Evolutionary conservation across 2,888 invertebrate genomes (phyloP).

Genomic region (Eupithecia subfuscata): DNA sequence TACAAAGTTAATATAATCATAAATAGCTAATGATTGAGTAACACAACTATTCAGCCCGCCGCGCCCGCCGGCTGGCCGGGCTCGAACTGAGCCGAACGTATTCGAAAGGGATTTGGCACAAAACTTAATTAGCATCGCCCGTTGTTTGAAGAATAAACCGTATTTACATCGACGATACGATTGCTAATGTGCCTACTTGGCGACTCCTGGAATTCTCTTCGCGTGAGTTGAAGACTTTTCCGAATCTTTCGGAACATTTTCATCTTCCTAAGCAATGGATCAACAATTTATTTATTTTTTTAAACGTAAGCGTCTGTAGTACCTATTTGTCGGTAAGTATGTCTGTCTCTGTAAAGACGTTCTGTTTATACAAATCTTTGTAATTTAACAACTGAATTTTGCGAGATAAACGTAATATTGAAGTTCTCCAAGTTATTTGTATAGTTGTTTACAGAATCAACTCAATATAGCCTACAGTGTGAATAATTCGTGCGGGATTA

Average conservation of each 20-base stretch:
- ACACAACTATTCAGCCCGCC: neutral
- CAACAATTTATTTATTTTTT: no score
- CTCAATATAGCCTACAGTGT: slow-evolving; percentile 13
- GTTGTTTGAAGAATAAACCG: slow-evolving; percentile 6
- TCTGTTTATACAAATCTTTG: slow-evolving; percentile 23
- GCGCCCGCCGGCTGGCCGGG: neutral
- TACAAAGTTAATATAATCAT: neutral
- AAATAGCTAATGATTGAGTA: neutral
- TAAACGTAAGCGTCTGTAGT: neutral
- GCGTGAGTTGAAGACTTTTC: neutral
- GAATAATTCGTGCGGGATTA: slow-evolving; percentile 6
- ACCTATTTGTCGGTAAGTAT: neutral
- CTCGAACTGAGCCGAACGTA: slow-evolving; percentile 19
- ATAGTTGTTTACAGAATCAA: slow-evolving; percentile 28
- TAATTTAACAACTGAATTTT: slow-evolving; percentile 37
- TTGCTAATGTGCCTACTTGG: neutral
- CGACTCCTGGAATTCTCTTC: neutral
- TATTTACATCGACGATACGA: slow-evolving; percentile 25
- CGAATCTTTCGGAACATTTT: neutral
- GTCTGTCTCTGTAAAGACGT: neutral
- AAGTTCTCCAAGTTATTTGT: slow-evolving; percentile 40
- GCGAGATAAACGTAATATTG: slow-evolving; percentile 45
- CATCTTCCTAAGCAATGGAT: neutral
- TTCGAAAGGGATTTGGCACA: slow-evolving; percentile 43
- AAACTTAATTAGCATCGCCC: slow-evolving; percentile 47